Conservation (phyloP, 2,888 invertebrate genomes). For the Drosophila longiperda region DNA sequence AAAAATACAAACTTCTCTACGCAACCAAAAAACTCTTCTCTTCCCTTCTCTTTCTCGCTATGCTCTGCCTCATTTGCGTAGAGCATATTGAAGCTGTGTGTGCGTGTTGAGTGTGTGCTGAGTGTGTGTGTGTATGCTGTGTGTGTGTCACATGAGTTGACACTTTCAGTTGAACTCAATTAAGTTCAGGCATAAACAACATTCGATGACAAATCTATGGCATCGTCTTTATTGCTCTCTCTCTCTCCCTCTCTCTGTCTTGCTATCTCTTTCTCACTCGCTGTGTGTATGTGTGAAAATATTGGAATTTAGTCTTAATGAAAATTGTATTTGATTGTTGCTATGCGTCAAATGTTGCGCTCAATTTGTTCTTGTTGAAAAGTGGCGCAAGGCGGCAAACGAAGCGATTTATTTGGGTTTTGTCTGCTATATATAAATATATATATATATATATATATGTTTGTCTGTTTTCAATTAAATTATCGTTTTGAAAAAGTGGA, state of each 20-base stretch:
- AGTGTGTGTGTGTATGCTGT: slow-evolving; percentile 18
- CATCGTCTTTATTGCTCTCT: slow-evolving; percentile 21
- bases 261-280: background rate
- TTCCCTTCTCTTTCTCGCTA: background rate
- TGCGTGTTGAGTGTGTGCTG: slow-evolving; percentile 5
- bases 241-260: background rate
- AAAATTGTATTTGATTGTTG: slow-evolving; percentile 75
- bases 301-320: slow-evolving; percentile 60
- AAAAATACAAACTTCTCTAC: slow-evolving; percentile 13
- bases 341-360: slow-evolving; percentile 58
- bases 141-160: slow-evolving; percentile 74
- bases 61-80: slow-evolving; percentile 45
- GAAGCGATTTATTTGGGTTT: slow-evolving; percentile 45
- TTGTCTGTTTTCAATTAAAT: slow-evolving; percentile 18
- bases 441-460: background rate
- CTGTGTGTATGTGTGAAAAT: slow-evolving; percentile 11
- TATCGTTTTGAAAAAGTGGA: background rate
- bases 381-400: slow-evolving; percentile 45
- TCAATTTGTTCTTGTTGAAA: slow-evolving; percentile 50
- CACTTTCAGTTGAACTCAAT: slow-evolving; percentile 83
- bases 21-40: background rate
- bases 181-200: slow-evolving; percentile 75
- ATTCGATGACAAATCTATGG: slow-evolving; percentile 67
- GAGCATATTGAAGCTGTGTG: slow-evolving; percentile 42
- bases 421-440: slow-evolving; percentile 4